Percentiles rank a stretch among this genome's conserved stretches.
Evolutionary conservation across 2,113 vertebrate genomes (phyloP).

Genomic region (Castor canadensis): DNA sequence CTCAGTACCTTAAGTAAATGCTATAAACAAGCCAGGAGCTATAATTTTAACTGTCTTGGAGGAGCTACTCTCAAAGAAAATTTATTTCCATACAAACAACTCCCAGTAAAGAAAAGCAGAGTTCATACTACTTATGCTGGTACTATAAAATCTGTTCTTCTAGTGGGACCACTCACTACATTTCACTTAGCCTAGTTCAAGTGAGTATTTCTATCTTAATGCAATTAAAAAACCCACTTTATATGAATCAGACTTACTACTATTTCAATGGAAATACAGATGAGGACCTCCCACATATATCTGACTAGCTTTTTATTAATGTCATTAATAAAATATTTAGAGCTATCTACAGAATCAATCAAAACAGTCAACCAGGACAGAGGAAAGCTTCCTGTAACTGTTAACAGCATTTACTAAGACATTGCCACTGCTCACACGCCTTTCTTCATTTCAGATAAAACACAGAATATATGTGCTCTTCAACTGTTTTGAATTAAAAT

Average conservation of each 20-base stretch:
- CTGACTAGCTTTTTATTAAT: neutral
- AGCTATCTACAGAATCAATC: neutral
- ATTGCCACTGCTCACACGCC: neutral
- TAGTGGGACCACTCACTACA: neutral
- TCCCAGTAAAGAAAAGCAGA: neutral
- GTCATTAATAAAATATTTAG: slow-evolving; percentile 25
- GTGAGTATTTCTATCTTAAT: slow-evolving; percentile 31
- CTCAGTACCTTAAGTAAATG: neutral
- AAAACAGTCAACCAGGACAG: neutral
- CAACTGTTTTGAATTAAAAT: slow-evolving; percentile 24
- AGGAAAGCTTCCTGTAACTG: neutral
- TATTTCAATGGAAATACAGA: neutral
- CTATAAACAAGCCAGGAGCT: neutral
- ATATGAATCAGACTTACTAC: neutral
- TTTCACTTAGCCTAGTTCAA: slow-evolving; percentile 7
- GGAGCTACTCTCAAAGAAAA: neutral
- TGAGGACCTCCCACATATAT: neutral
- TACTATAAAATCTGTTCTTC: neutral
- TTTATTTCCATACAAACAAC: slow-evolving; percentile 27
- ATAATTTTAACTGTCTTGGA: slow-evolving; percentile 19
- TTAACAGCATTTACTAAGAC: neutral
- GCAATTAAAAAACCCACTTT: neutral
- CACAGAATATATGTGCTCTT: neutral
- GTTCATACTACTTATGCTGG: neutral
- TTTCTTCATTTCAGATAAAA: slow-evolving; percentile 48